phyloP scores from a whole-genome alignment of 2,797 vertebrate genomes.

The Parambassis ranga region DNA sequence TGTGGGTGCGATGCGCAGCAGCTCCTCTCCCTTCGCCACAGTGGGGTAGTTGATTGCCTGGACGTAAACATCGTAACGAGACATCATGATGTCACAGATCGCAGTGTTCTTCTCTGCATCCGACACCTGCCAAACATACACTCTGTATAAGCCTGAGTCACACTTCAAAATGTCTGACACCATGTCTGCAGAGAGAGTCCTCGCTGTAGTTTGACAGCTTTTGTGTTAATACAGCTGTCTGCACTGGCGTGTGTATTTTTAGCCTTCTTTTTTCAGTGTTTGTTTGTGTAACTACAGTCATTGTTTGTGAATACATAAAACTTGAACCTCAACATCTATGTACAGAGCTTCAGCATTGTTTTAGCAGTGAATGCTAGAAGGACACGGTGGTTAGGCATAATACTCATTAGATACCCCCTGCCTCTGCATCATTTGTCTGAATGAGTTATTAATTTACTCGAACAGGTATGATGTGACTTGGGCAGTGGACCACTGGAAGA shows the following conservation, averaged over 20 bases:
- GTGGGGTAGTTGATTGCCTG: conserved; percentile 95
- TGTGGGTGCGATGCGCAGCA: conserved; percentile 90
- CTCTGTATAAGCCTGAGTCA: neutral
- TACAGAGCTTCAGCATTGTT: too few relatives aligned
- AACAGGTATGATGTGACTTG: conserved; percentile 94
- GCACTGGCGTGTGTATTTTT: too few relatives aligned
- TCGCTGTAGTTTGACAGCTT: too few relatives aligned
- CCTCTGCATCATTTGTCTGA: neutral
- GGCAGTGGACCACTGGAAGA: conserved; percentile 90
- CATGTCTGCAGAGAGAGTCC: too few relatives aligned
- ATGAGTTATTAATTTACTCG: conserved; percentile 66
- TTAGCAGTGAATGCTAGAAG: too few relatives aligned
- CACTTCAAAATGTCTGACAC: neutral
- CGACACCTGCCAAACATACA: conserved; percentile 78
- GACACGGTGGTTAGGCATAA: too few relatives aligned
- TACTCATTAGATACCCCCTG: neutral
- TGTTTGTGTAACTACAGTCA: too few relatives aligned
- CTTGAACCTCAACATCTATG: too few relatives aligned
- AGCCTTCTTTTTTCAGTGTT: too few relatives aligned
- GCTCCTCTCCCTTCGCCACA: conserved; percentile 88
- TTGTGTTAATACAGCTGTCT: too few relatives aligned
- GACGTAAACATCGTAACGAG: conserved; percentile 89
- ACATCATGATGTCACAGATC: conserved; percentile 90
- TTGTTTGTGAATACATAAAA: too few relatives aligned
- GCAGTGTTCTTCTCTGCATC: conserved; percentile 91